Percentiles rank a stretch among this genome's conserved stretches.
Evolutionary conservation across 2,888 invertebrate species (phyloP).

Genomic region (Oligia fasciuncula): DNA sequence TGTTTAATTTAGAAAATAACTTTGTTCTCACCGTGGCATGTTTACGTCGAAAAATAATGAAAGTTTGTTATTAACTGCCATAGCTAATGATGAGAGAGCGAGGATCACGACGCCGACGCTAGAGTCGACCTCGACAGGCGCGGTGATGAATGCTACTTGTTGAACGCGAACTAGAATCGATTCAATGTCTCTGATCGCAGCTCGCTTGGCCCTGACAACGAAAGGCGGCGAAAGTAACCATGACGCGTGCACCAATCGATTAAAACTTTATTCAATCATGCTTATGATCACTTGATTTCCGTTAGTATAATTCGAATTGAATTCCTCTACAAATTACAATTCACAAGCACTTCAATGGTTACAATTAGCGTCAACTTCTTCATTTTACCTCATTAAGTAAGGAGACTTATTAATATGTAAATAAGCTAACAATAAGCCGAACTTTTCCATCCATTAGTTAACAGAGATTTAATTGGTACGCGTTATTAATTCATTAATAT

Average conservation of each 20-base stretch:
- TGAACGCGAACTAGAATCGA: slow-evolving; percentile 69
- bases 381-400: slow-evolving; percentile 13
- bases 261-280: slow-evolving; percentile 72
- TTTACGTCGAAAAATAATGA: slow-evolving; percentile 70
- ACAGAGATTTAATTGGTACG: background rate
- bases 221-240: slow-evolving; percentile 87
- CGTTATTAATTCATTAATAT: background rate
- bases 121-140: slow-evolving; percentile 74
- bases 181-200: slow-evolving; percentile 74
- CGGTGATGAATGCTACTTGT: slow-evolving; percentile 76
- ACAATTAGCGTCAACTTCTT: slow-evolving; percentile 15
- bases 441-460: background rate
- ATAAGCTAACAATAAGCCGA: slow-evolving; percentile 4
- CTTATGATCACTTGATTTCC: slow-evolving; percentile 59
- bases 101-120: slow-evolving; percentile 62
- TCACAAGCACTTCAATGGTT: background rate
- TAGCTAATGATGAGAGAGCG: slow-evolving; percentile 60
- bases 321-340: slow-evolving; percentile 28
- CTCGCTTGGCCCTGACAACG: slow-evolving; percentile 82
- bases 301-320: slow-evolving; percentile 44
- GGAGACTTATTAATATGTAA: slow-evolving; percentile 5
- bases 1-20: slow-evolving; percentile 71
- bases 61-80: slow-evolving; percentile 71
- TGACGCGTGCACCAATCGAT: slow-evolving; percentile 77
- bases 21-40: slow-evolving; percentile 59